Base-by-base conservation (phyloP, 2,888 invertebrate species). In the Agrotis segetum region DNA sequence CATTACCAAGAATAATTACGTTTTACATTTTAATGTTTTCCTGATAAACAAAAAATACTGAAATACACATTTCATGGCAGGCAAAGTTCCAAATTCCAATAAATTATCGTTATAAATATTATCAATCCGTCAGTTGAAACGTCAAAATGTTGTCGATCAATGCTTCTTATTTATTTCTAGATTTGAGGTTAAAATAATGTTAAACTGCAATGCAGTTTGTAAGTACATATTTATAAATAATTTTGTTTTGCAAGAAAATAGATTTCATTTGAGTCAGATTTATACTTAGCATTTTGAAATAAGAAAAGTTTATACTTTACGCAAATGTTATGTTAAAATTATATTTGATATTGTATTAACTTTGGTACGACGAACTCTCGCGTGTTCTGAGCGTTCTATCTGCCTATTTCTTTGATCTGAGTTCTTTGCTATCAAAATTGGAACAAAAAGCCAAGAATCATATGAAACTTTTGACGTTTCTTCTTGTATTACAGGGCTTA, bases 1-100 rank as follows among this genome's bases (percentile, higher is more conserved):
- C 63, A 79, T 84, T 73, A 74, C n/a, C 53, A 29, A 68, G 69
- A 85, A 79, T 82, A 77, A 71, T 82, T 68, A 74, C 75, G 52
- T 68, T 59, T 49, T 50, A 66, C 24, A 68, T 52, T 74, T 80
- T 77, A 78, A 82, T 77, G 76, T 71, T 73, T 82, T 75, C 66
- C 65, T 55, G 40, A 77, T 77, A 84, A 85, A 81, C 82, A 85
- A 77, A 77, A 72, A 49, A 6, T 59, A 74, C 24, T 61, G 59
- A 74, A 75, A 76, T 62, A 67, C 59, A 53, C 67, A 82, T 71
- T 71, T 62, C 59, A 71, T 60, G 60, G 59, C 50, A 73, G 81
- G 86, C 86, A 79, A 24, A 21, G 44, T 65, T 85, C 85, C 86
- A 24, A 21, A 40, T 65, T 85, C 85, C 86, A 85, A 86, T 84